Evolutionary conservation across 2,113 vertebrate genomes (phyloP), one percentile per base, ranked within the genome.

Genomic region (Hippoglossus stenolepis): DNA sequence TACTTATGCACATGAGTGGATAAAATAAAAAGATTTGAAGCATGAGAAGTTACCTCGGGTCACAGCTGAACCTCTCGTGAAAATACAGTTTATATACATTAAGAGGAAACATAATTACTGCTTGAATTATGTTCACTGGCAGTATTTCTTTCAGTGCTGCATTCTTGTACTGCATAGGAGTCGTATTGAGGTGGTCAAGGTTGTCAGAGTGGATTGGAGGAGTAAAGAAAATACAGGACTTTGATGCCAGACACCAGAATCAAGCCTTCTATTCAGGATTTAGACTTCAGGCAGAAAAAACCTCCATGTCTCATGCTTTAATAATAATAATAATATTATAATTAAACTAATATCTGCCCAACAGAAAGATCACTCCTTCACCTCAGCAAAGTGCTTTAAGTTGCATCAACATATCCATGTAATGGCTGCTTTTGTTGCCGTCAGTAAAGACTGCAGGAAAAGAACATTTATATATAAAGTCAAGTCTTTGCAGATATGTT

Each of bases 1-100:
- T 61, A 64, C 75, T 82, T 58, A 49, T 5, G 20, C 68, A 57
- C 26, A 21, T 54, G 62, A 75, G 70, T 67, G 70, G 66, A 64
- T 70, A 43, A 65, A 85, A 24, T n/a, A 70, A 81, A 70, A 66
- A 61, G 53, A 77, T 65, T 31, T 51, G 18, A 65, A 57, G 65
- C 47, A 12, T 57, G 12, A 57, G 13, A 23, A 15, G 17, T 10
- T 28, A n/a, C 18, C 23, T 17, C 11, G 11, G 24, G 24, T 14
- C 24, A 26, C 57, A 26, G 61, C 23, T 79, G 23, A 63, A 68
- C 12, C 7, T 2, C 2, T 61, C 59, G 73, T 6, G 6, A 70
- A 61, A 28, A 10, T 54, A n/a, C 9, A n/a, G 7, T 21, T 20
- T 7, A 7, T 54, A n/a, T 54, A 54, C 51, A 54, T 54, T n/a